Evolutionary conservation across 1,140 invertebrate genomes (phyloP), one percentile per base, ranked within the genome.

Genomic region (Drosophila neocordata): DNA sequence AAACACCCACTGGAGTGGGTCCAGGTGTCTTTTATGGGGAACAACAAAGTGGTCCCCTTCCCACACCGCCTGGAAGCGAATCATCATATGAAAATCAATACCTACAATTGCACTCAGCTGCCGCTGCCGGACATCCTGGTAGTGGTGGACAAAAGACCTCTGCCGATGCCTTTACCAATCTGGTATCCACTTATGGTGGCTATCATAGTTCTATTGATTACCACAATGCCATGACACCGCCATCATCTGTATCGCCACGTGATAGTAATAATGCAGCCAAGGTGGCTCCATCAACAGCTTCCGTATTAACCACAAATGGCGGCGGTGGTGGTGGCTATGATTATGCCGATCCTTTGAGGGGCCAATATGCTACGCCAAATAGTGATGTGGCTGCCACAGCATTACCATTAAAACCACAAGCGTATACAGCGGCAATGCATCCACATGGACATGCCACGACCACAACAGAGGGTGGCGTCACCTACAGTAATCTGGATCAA

Each of bases 151-250:
- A 91, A 63, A 91, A 94, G 82, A 65, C 55, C 20, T 93, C 92
- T 6, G 76, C 93, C 2, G 94, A 94, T 41, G 93, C 93, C 1
- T 95, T 94, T 65, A 93, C 93, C 38, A 94, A 93, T 69, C 89
- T 94, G 18, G 93, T 94, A 1, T 94, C 94, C 1, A 94, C 94
- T 0, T 92, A 93, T 92, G 94, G 94, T 15, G 94, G 94, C 20
- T 97, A 97, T 78, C 89, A 90, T 69, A 90, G 89, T 62, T 94
- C 94, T 2, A 94, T 96, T 15, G 96, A 97, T 82, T 96, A 97
- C 82, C 96, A 97, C 85, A 97, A 97, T 24, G 97, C 97, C 12
- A 98, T 98, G 96, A 98, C 97, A 0, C 98, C 97, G 51, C 97
- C 98, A 9, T 97, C 97, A 0, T 98, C 97, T 1, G 97, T 98